A percentile compares a stretch with the other conserved stretches of the same genome.
Conservation (phyloP, 2,888 invertebrate genomes). For the Drosophila dives region DNA sequence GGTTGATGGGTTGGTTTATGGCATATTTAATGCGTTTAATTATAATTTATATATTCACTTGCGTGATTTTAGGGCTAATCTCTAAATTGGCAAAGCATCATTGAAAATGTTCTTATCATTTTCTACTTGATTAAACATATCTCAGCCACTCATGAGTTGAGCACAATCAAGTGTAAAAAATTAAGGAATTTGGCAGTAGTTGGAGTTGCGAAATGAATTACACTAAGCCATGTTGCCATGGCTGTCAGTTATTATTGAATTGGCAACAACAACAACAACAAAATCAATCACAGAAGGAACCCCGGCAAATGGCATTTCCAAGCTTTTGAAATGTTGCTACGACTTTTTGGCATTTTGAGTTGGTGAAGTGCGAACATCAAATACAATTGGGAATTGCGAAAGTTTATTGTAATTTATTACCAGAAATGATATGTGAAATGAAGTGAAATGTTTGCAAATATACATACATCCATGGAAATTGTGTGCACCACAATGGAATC, state of each 20-base stretch:
- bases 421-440: conserved; percentile 33
- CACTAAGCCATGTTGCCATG: conserved; percentile 38
- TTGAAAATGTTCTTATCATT: conserved; percentile 24
- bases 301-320: conserved; percentile 12
- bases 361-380: conserved; percentile 61
- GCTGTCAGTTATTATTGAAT: conserved; percentile 30
- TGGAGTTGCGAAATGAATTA: conserved; percentile 5
- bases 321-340: conserved; percentile 26
- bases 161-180: neutral
- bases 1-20: conserved; percentile 33
- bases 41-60: conserved; percentile 27
- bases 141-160: conserved; percentile 20
- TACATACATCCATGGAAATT: conserved; percentile 7
- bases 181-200: conserved; percentile 26
- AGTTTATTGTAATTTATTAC: conserved; percentile 63
- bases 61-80: conserved; percentile 14
- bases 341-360: conserved; percentile 32
- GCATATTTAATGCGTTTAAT: conserved; percentile 41
- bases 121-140: conserved; percentile 49
- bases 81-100: conserved; percentile 19
- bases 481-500: conserved; percentile 21
- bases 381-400: conserved; percentile 53
- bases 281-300: conserved; percentile 5
- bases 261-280: conserved; percentile 24
- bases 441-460: conserved; percentile 21